Conservation (phyloP, 2,113 vertebrate genomes). For the Panurus biarmicus region DNA sequence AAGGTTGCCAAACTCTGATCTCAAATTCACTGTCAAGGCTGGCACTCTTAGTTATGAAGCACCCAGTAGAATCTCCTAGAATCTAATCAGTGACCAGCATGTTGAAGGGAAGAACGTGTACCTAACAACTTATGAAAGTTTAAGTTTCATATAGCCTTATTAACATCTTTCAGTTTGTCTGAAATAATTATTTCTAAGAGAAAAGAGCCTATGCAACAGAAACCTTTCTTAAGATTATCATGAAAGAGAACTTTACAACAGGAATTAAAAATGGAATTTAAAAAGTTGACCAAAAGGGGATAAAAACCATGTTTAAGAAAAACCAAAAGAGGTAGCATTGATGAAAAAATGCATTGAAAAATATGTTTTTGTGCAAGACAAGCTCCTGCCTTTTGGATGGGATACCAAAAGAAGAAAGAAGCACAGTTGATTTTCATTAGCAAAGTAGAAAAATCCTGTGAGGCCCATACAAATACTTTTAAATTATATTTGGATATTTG, state of each 20-base stretch:
- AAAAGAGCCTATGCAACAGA: background rate
- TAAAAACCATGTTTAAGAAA: background rate
- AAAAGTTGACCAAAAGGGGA: background rate
- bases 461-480: background rate
- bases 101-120: background rate
- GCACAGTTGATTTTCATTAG: background rate
- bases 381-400: background rate
- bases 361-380: background rate
- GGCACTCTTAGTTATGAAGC: background rate
- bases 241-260: background rate
- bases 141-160: background rate
- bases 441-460: background rate
- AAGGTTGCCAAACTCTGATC: background rate
- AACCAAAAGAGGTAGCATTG: accelerated
- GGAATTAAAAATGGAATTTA: background rate
- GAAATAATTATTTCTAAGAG: background rate
- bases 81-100: background rate
- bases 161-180: background rate
- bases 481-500: background rate
- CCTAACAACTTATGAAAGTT: background rate
- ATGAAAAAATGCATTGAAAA: background rate
- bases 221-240: background rate
- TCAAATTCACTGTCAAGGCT: background rate
- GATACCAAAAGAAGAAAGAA: background rate
- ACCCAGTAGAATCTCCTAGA: background rate